Conservation (phyloP, 37 sponge, comb jelly and placozoan genomes). For the Agelas oroides region DNA sequence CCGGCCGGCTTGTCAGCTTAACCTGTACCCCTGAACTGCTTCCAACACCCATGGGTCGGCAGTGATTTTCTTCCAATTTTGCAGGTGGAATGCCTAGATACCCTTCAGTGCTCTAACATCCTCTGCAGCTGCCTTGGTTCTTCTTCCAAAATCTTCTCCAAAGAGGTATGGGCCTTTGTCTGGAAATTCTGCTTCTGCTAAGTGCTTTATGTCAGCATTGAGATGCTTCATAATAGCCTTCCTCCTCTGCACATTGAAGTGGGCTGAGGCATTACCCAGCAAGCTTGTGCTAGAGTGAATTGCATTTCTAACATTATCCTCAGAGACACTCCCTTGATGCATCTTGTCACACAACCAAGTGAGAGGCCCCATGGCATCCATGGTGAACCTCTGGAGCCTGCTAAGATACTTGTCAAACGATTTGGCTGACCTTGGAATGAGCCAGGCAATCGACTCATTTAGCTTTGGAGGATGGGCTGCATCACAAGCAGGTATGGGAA, state of each 20-base stretch:
- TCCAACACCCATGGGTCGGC: conserved; percentile 45
- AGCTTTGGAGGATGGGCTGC: conserved; percentile 29
- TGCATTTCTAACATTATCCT: not conserved
- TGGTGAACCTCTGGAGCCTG: conserved; percentile 22
- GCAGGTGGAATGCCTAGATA: not conserved
- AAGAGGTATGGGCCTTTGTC: conserved; percentile 21
- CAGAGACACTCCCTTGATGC: not conserved
- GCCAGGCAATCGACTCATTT: not conserved
- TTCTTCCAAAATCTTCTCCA: conserved; percentile 24
- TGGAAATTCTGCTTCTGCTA: conserved; percentile 27
- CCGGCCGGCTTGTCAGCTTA: not conserved
- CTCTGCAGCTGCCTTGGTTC: conserved; percentile 10
- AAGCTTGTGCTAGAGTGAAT: not conserved
- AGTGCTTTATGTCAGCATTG: conserved; percentile 16
- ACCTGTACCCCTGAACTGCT: not conserved
- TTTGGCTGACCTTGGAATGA: conserved; percentile 26
- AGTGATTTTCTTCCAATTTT: conserved; percentile 42
- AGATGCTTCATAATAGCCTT: conserved; percentile 24
- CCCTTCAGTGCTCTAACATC: conserved; percentile 32
- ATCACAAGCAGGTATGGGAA: conserved; percentile 35
- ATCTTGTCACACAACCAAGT: not conserved
- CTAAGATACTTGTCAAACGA: conserved; percentile 24
- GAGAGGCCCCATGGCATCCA: conserved; percentile 26
- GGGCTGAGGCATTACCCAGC: conserved; percentile 33
- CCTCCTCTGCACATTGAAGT: conserved; percentile 31